Evolutionary conservation across 1,140 invertebrate species (phyloP), one percentile per base, ranked within the genome.

Genomic region (Chironomus tepperi): DNA sequence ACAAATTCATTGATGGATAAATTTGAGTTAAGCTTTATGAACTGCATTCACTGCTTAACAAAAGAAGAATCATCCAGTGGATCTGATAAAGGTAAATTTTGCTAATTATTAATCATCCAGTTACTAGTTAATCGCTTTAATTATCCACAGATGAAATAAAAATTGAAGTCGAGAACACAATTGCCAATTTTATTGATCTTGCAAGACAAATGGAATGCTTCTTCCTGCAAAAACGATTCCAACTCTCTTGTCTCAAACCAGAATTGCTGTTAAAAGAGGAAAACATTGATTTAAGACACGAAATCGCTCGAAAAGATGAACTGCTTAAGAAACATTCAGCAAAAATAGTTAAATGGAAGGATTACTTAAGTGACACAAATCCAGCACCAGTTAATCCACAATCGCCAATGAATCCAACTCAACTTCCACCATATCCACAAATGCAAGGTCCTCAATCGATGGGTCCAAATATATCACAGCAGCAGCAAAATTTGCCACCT

Each of bases 181-280:
- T 92, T 57, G 84, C 92, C 74, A 85, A 90, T 75, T 97, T 97
- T 80, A 89, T 97, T 43, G 95, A 98, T 82, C 84, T 94, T 42
- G 95, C 94, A 0, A 86, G 94, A 42, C 93, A 96, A 84, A 93
- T 97, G 89, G 95, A 98, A 83, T 92, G 92, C 1, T 97, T 95
- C 81, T 98, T 98, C 80, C 81, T 98, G 0, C 94, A 96, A 81
- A 96, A 97, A 82, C 85, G 95, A 79, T 92, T 97, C 79, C 84
- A 97, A 0, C 83, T 98, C 2, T 96, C 95, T 2, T 92, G 91
- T 0, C 85, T 96, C 73, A 97, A 97, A 81, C 95, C 95, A 0
- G 95, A 97, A 82, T 87, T 96, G 77, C 87, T 96, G 75, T 87
- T 97, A 1, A 94, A 94, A 84, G 95, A 98, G 84, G 95, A 97